These are phyloP conservation scores for Polydrusus tereticollis DNA, from an alignment of 2,888 invertebrate species.

Conservation along the genomic window DNA sequence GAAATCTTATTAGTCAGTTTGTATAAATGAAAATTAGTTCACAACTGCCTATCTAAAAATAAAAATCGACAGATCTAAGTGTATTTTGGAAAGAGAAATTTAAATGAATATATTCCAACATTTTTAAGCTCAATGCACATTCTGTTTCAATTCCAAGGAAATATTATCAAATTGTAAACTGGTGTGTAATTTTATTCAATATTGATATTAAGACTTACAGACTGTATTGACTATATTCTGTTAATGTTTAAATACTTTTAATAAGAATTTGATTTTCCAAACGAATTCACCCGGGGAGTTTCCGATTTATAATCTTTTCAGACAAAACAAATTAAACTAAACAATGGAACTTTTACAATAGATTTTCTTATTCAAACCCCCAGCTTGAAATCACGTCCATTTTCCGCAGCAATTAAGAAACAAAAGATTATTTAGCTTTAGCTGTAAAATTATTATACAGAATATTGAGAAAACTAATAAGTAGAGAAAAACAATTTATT, in stretches of 20 bases:
- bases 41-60: too few relatives aligned
- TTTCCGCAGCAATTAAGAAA: conserved; percentile 37
- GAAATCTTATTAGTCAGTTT: too few relatives aligned
- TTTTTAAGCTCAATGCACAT: too few relatives aligned
- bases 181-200: too few relatives aligned
- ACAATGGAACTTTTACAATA: conserved; percentile 26
- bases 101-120: too few relatives aligned
- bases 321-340: conserved; percentile 29
- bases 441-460: not conserved
- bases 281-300: not conserved
- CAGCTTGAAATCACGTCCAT: conserved; percentile 29
- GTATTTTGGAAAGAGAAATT: too few relatives aligned
- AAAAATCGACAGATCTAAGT: too few relatives aligned
- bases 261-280: not conserved
- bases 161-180: too few relatives aligned
- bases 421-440: conserved; percentile 29
- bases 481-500: too few relatives aligned
- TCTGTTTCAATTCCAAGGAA: too few relatives aligned
- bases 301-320: conserved; percentile 14
- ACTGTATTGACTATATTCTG: not conserved
- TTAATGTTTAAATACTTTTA: not conserved
- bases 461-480: not conserved
- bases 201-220: not conserved
- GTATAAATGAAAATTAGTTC: too few relatives aligned
- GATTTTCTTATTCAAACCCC: conserved; percentile 39